Percentiles rank a stretch among this genome's conserved stretches.
Evolutionary conservation across 2,888 invertebrate species (phyloP).

Genomic region (Caenorhabditis afra): DNA sequence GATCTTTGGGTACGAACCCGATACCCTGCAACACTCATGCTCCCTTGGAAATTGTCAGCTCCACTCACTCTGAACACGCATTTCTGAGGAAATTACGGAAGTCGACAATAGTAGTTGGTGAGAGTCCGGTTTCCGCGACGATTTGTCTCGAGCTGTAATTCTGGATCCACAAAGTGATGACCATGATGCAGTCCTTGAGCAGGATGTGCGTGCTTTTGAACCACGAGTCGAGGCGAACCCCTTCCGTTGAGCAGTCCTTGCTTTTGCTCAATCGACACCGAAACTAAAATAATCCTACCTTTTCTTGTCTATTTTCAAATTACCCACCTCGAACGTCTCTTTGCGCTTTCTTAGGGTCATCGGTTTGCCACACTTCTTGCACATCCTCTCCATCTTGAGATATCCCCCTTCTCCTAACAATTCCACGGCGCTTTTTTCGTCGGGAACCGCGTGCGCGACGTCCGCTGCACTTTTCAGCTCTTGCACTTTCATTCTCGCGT

Average conservation of each 20-base stretch:
- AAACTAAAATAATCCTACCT: not conserved
- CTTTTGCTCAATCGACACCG: not conserved
- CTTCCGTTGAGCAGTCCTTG: not conserved
- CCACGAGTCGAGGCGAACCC: too few species aligned
- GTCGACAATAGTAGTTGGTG: not conserved
- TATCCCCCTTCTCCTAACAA: too few species aligned
- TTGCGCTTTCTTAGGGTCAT: not conserved
- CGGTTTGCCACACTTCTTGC: slow-evolving; percentile 8
- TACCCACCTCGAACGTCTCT: not conserved
- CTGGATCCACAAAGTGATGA: not conserved
- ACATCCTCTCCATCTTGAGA: not conserved
- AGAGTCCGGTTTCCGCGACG: not conserved
- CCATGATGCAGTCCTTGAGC: too few species aligned
- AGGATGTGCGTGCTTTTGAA: too few species aligned
- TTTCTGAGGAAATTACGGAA: not conserved
- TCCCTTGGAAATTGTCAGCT: too few species aligned
- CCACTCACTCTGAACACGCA: not conserved
- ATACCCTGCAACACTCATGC: too few species aligned
- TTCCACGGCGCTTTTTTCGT: too few species aligned
- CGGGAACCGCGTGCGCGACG: too few species aligned
- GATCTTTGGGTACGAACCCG: not conserved
- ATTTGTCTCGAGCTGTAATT: not conserved
- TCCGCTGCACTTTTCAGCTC: too few species aligned
- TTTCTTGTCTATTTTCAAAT: not conserved
- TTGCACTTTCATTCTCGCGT: too few species aligned